Evolutionary conservation across 2,888 invertebrate species (phyloP).

Genomic region (Hemicrepidius hirtus): DNA sequence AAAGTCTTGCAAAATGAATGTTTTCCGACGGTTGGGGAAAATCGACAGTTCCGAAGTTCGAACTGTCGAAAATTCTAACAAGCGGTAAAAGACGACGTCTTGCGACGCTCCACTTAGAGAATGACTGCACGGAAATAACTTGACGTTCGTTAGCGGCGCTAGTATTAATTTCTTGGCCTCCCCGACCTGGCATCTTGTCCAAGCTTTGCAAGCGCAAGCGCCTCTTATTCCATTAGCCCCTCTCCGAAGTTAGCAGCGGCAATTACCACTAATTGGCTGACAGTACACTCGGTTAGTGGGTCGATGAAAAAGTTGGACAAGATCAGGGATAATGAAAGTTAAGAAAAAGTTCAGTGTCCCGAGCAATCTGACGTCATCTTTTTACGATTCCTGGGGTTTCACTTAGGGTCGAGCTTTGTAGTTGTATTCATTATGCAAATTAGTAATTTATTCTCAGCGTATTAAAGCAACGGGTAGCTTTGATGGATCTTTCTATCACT

Average conservation of each 20-base stretch:
- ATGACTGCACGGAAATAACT: constrained; percentile 60
- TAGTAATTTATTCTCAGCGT: constrained; percentile 12
- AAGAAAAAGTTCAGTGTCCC: constrained; percentile 65
- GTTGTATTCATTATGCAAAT: constrained; percentile 38
- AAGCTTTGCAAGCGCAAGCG: constrained; percentile 62
- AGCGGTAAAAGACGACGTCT: constrained; percentile 25
- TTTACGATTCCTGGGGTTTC: constrained; percentile 44
- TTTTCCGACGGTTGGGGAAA: constrained; percentile 15
- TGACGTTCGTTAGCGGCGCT: constrained; percentile 62
- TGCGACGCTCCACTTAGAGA: constrained; percentile 51
- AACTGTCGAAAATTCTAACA: background rate
- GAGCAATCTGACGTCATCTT: constrained; percentile 46
- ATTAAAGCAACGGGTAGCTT: too few species aligned
- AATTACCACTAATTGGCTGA: constrained; percentile 70
- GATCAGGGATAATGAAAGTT: constrained; percentile 70
- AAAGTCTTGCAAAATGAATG: background rate
- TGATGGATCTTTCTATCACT: too few species aligned
- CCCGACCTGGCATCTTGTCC: constrained; percentile 63
- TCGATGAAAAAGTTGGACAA: constrained; percentile 71
- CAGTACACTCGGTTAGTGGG: constrained; percentile 69
- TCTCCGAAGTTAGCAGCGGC: constrained; percentile 60
- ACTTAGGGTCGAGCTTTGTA: constrained; percentile 33
- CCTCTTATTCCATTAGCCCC: constrained; percentile 60
- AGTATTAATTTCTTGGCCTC: constrained; percentile 63
- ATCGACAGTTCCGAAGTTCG: background rate